Evolutionary conservation across 2,888 invertebrate genomes (phyloP).

Genomic region (Stenodera caucasica): DNA sequence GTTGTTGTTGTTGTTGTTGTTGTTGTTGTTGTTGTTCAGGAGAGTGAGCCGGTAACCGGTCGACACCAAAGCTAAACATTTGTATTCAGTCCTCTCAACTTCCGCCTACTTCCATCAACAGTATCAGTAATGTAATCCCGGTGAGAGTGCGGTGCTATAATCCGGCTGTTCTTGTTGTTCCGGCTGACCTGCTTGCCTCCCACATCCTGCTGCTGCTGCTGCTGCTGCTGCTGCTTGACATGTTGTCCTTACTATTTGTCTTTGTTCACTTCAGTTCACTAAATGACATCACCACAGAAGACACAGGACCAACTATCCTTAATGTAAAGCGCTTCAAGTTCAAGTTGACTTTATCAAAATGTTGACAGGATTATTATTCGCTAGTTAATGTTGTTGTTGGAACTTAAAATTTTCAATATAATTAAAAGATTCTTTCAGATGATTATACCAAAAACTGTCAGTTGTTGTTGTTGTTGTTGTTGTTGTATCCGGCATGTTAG

Average conservation of each 20-base stretch:
- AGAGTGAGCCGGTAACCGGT: conserved; percentile 28
- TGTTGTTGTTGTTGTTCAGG: not conserved
- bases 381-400: not conserved
- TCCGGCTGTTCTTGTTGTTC: conserved; percentile 37
- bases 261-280: conserved; percentile 26
- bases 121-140: conserved; percentile 41
- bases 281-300: conserved; percentile 1
- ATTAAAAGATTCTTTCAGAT: not conserved
- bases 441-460: not conserved
- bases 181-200: conserved; percentile 38
- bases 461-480: not conserved
- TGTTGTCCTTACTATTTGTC: conserved; percentile 31
- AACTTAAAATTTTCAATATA: not conserved
- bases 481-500: not conserved
- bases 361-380: not conserved
- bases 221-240: conserved; percentile 35
- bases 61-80: conserved; percentile 30
- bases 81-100: conserved; percentile 36
- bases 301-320: conserved; percentile 4
- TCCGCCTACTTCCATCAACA: conserved; percentile 37
- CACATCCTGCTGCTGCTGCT: no score
- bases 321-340: conserved; percentile 22
- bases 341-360: not conserved
- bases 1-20: not conserved
- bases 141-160: conserved; percentile 37